A percentile compares a stretch with the other conserved stretches of the same genome.
Conservation (phyloP, 1,140 invertebrate species). For the Aphelenchoides besseyi region DNA sequence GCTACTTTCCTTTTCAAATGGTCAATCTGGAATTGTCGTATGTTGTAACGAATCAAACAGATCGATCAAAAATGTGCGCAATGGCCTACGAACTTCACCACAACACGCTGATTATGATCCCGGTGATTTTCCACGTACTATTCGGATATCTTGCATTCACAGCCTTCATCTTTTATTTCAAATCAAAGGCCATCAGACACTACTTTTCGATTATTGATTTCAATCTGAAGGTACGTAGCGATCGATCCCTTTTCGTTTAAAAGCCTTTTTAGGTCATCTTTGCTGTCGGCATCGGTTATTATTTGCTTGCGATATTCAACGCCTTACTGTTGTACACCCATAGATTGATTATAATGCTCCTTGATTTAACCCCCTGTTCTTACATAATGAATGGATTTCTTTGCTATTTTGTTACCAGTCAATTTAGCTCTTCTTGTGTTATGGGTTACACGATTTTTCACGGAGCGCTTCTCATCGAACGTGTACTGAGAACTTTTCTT, state of each 20-base stretch:
- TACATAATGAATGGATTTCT: not conserved
- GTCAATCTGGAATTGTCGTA: not conserved
- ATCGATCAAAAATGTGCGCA: not conserved
- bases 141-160: not conserved
- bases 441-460: not conserved
- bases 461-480: not conserved
- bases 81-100: not conserved
- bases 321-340: not conserved
- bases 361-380: not conserved
- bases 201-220: not conserved
- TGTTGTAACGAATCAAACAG: not conserved
- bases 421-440: not conserved
- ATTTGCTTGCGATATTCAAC: not conserved
- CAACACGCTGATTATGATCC: not conserved
- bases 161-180: not conserved
- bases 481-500: not conserved
- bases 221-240: not conserved
- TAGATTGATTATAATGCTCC: not conserved
- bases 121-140: not conserved
- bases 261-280: not conserved
- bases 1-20: not conserved
- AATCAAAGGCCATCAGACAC: not conserved
- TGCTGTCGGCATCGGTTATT: not conserved
- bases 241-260: not conserved
- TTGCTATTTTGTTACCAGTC: not conserved